Conservation (phyloP, 2,888 invertebrate genomes). For the Digitonthophagus gazella region DNA sequence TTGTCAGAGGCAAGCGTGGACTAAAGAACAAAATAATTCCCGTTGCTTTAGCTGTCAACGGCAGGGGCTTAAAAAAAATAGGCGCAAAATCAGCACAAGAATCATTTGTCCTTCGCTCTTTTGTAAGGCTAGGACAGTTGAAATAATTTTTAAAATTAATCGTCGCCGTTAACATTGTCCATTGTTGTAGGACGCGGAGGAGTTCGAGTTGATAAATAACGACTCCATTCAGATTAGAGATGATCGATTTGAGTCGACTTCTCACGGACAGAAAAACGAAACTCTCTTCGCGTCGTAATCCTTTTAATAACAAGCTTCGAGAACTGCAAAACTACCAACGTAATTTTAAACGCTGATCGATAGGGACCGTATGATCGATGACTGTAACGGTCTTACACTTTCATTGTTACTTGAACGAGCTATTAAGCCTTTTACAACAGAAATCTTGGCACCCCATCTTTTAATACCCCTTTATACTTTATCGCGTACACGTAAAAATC, state of each 20-base stretch:
- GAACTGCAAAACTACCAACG: neutral
- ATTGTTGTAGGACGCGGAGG: constrained; percentile 42
- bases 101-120: constrained; percentile 3
- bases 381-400: constrained; percentile 2
- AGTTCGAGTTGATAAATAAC: constrained; percentile 19
- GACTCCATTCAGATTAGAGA: neutral
- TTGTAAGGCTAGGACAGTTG: constrained; percentile 13
- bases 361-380: neutral
- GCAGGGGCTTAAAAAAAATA: constrained; percentile 9
- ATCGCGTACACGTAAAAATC: constrained; percentile 10
- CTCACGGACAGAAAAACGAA: neutral
- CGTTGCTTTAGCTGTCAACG: constrained; percentile 14
- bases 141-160: constrained; percentile 40
- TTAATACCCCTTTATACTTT: constrained; percentile 4
- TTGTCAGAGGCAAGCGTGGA: constrained; percentile 13
- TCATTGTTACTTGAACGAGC: neutral
- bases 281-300: neutral
- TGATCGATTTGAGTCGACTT: neutral
- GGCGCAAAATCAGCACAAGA: neutral
- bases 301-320: constrained; percentile 2
- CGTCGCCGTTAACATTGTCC: constrained; percentile 44
- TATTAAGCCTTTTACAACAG: constrained; percentile 4
- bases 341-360: neutral
- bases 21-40: constrained; percentile 12
- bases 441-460: constrained; percentile 1